Conservation (phyloP, 2,797 vertebrate species). For the Pseudocheirus occidentalis region DNA sequence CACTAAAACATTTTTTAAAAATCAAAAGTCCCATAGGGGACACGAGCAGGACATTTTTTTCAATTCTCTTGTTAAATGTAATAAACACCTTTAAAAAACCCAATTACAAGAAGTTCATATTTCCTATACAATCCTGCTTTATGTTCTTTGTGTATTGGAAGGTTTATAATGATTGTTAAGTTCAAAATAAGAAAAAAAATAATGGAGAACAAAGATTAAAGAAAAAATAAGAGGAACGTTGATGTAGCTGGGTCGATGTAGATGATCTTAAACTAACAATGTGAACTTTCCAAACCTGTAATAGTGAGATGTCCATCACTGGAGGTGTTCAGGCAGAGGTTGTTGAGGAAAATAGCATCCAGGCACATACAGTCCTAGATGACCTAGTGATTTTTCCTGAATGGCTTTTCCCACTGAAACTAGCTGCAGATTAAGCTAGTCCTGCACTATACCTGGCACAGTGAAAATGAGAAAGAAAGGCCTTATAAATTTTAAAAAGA, state of each 20-base stretch:
- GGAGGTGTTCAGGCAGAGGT: neutral
- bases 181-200: neutral
- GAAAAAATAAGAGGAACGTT: neutral
- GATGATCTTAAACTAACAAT: neutral
- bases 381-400: neutral
- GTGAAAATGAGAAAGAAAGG: neutral
- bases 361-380: neutral
- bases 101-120: neutral
- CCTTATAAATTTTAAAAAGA: neutral
- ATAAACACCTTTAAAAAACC: neutral
- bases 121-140: neutral
- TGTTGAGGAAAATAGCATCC: neutral
- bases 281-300: neutral
- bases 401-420: neutral
- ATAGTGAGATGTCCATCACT: neutral
- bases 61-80: neutral
- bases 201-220: neutral
- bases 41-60: neutral
- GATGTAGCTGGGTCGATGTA: neutral
- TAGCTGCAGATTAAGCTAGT: neutral
- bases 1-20: neutral
- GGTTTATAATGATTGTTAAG: neutral
- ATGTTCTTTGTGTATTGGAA: neutral
- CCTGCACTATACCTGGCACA: no score
- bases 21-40: neutral